Evolutionary conservation across 2,888 invertebrate species (phyloP), one percentile per base, ranked within the genome.

Genomic region (Drosophila testacea): DNA sequence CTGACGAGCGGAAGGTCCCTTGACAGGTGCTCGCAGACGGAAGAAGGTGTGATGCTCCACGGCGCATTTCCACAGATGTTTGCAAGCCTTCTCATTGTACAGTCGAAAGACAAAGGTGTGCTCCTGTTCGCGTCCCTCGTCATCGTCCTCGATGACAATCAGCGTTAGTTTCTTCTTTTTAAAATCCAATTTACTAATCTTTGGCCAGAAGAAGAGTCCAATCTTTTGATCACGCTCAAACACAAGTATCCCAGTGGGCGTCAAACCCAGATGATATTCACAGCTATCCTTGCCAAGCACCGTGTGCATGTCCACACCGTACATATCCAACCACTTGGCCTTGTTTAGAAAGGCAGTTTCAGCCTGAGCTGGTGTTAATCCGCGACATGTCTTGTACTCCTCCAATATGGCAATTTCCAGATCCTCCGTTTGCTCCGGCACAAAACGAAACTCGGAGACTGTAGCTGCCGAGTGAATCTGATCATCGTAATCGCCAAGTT

Each of bases 11-110:
- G 96, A 96, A 4, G 97, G 96, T 1, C 97, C 96, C 92, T 97
- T 97, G 0, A 97, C 96, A 0, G 97, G 97, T 38, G 96, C 97
- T 77, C 97, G 95, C 60, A 99, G 94, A 74, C 99, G 95, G 95
- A 99, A 99, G 88, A 99, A 99, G 1, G 99, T 97, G 93, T 99
- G 99, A 93, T 99, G 98, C 93, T 99, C 99, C 0, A 99, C 97
- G 30, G 99, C 99, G 94, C 99, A 99, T 93, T 99, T 99, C 99
- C 99, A 99, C 77, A 99, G 94, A 93, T 99, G 99, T 93, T 99
- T 99, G 92, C 99, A 98, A 1, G 99, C 99, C 92, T 99, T 99
- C 92, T 99, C 98, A 92, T 98, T 99, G 82, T 97, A 96, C 80
- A 99, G 93, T 65, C 97, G 95, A 93, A 99, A 99, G 4, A 99